phyloP scores from a whole-genome alignment of 2,113 vertebrate genomes.

The Antechinus stuartii region DNA sequence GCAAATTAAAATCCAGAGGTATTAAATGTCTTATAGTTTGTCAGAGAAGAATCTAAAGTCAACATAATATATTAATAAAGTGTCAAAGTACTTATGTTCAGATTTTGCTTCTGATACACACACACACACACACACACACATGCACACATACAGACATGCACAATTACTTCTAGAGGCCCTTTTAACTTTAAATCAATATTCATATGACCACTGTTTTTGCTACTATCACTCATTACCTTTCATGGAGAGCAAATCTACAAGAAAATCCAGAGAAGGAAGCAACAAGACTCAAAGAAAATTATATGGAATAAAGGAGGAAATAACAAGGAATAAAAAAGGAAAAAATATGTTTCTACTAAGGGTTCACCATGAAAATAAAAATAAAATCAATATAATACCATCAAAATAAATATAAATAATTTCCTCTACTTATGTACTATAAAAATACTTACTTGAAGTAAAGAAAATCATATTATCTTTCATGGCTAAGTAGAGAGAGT shows the following conservation, averaged over 20 bases:
- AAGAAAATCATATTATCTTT: too few species aligned
- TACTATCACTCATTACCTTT: too few species aligned
- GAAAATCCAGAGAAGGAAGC: neutral
- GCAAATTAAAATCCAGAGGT: neutral
- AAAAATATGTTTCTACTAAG: neutral
- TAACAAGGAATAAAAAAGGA: neutral
- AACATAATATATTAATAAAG: neutral
- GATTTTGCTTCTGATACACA: neutral
- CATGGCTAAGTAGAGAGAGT: too few species aligned
- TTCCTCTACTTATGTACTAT: neutral
- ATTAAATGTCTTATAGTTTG: neutral
- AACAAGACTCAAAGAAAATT: neutral
- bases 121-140: too few species aligned
- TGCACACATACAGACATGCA: too few species aligned
- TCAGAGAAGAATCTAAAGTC: neutral
- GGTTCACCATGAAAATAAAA: neutral
- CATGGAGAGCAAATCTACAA: neutral
- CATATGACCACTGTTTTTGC: too few species aligned
- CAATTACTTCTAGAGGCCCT: neutral
- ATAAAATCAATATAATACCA: neutral
- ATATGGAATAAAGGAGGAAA: neutral
- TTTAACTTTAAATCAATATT: neutral
- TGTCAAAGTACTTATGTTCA: neutral
- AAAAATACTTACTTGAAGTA: neutral
- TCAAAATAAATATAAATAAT: neutral